phyloP scores from a whole-genome alignment of 2,888 invertebrate species.

The Epistrophella euchroma region DNA sequence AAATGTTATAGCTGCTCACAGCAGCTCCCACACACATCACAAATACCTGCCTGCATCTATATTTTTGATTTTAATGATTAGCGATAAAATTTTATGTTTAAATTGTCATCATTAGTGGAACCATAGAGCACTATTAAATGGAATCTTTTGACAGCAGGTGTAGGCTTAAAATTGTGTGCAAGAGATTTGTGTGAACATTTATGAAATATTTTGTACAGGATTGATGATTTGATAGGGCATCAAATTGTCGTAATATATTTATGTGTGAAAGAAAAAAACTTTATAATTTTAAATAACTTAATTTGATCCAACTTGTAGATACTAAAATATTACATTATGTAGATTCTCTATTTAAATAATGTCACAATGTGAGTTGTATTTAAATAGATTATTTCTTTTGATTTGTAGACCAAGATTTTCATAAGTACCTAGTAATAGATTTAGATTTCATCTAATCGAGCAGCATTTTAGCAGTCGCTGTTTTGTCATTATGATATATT shows the following conservation, averaged over 20 bases:
- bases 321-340: too few species aligned
- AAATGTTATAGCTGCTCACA: constrained; percentile 15
- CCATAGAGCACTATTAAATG: constrained; percentile 32
- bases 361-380: too few species aligned
- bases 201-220: constrained; percentile 46
- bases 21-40: background rate
- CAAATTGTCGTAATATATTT: constrained; percentile 33
- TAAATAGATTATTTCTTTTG: too few species aligned
- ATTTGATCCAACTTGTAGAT: background rate
- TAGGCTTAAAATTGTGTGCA: constrained; percentile 45
- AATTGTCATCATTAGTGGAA: constrained; percentile 71
- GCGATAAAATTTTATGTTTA: constrained; percentile 67
- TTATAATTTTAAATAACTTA: background rate
- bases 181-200: constrained; percentile 30
- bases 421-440: too few species aligned
- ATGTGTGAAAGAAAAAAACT: background rate
- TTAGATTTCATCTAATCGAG: too few species aligned
- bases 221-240: constrained; percentile 44
- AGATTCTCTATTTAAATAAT: too few species aligned
- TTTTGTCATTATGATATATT: too few species aligned
- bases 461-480: too few species aligned
- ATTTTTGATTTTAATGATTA: constrained; percentile 61
- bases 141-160: constrained; percentile 64
- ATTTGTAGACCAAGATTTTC: too few species aligned
- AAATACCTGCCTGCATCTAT: constrained; percentile 34